A percentile compares a stretch with the other conserved stretches of the same genome.
These are phyloP conservation scores for Hydrotaea cyrtoneurina DNA, from an alignment of 2,888 invertebrate genomes.

Conservation along the genomic window DNA sequence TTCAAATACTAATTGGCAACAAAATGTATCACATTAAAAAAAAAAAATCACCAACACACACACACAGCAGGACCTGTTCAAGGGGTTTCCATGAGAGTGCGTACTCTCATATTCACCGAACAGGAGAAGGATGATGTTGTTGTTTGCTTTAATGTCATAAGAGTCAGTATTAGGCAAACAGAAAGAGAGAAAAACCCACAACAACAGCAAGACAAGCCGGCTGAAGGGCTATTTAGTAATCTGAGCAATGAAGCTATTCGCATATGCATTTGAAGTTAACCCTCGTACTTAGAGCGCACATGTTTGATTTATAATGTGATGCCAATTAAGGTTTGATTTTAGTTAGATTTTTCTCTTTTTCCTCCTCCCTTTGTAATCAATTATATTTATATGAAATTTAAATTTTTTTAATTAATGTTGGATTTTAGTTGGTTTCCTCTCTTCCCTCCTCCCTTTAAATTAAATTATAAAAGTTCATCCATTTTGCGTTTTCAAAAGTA, in stretches of 20 bases:
- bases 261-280: background rate
- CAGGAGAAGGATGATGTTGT: background rate
- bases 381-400: too few species aligned
- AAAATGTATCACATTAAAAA: constrained; percentile 60
- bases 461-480: too few species aligned
- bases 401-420: too few species aligned
- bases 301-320: constrained; percentile 49
- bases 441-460: background rate
- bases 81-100: background rate
- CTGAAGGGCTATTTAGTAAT: constrained; percentile 53
- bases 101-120: constrained; percentile 5
- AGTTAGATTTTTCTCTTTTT: background rate
- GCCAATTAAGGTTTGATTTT: constrained; percentile 52
- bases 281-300: background rate
- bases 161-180: too few species aligned
- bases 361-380: background rate
- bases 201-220: background rate
- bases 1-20: constrained; percentile 60
- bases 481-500: too few species aligned
- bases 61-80: background rate
- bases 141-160: background rate
- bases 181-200: too few species aligned
- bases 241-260: constrained; percentile 29
- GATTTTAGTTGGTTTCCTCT: background rate
- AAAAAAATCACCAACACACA: background rate